Percentiles rank a stretch among this genome's conserved stretches.
phyloP scores from a whole-genome alignment of 2,113 vertebrate species.

The Columbina picui region DNA sequence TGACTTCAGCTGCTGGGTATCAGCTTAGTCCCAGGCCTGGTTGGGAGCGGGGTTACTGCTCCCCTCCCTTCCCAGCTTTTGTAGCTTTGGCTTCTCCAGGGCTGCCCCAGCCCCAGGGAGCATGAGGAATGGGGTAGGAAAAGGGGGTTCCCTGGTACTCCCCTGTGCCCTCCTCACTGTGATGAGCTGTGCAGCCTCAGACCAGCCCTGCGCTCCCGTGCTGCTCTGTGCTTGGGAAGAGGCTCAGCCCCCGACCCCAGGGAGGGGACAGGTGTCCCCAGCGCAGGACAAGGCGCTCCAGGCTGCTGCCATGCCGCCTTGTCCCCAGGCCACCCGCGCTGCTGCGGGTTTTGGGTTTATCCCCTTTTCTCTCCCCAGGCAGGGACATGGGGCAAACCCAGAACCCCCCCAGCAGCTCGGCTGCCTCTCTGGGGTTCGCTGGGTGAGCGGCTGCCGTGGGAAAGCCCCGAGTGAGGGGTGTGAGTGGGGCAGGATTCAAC shows the following conservation, averaged over 20 bases:
- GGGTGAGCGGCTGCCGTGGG: neutral
- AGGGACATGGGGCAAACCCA: neutral
- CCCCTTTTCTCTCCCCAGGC: neutral
- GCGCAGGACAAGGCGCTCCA: neutral
- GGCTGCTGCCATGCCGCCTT: neutral
- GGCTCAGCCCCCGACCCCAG: neutral
- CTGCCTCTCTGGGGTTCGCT: neutral
- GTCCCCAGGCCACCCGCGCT: neutral
- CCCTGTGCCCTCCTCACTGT: neutral
- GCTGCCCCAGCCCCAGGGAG: neutral
- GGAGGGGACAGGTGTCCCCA: neutral
- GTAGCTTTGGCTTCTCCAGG: neutral
- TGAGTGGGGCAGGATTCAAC: neutral
- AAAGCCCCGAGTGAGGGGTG: neutral
- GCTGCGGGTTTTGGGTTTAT: neutral
- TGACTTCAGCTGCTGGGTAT: neutral
- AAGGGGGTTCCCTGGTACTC: neutral
- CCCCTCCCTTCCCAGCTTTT: neutral
- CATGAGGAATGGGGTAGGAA: neutral
- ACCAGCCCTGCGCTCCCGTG: neutral
- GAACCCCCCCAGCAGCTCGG: neutral
- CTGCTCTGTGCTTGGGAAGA: neutral
- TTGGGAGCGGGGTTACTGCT: neutral
- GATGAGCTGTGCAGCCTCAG: neutral
- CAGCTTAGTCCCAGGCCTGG: accelerated